Conservation (phyloP, 2,888 invertebrate species). For the Plagodis pulveraria region DNA sequence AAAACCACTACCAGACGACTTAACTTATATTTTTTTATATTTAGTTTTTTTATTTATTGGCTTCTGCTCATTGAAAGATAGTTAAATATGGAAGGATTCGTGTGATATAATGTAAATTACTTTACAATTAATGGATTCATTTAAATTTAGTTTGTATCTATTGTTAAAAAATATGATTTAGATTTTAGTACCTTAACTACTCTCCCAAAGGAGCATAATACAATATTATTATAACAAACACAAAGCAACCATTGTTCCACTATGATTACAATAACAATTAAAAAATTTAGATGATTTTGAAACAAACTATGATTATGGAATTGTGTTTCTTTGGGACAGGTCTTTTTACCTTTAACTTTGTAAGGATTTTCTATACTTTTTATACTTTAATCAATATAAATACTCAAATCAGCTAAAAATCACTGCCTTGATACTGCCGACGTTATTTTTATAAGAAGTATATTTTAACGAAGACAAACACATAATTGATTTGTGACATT, state of each 20-base stretch:
- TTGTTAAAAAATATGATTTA: constrained; percentile 61
- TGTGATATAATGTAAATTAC: constrained; percentile 80
- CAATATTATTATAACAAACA: constrained; percentile 1
- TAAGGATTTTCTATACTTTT: constrained; percentile 47
- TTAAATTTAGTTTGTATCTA: constrained; percentile 52
- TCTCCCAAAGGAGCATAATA: constrained; percentile 72
- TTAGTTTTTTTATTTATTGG: constrained; percentile 60
- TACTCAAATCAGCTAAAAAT: constrained; percentile 69
- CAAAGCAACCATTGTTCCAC: not conserved
- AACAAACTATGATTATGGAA: constrained; percentile 17
- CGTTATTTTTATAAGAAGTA: constrained; percentile 32
- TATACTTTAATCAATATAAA: constrained; percentile 44
- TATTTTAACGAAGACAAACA: constrained; percentile 44
- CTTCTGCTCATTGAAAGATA: constrained; percentile 51
- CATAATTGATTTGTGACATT: constrained; percentile 57
- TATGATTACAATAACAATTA: not conserved
- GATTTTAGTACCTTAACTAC: constrained; percentile 40
- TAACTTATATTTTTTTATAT: constrained; percentile 23
- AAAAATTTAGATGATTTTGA: not conserved
- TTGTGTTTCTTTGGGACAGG: constrained; percentile 73
- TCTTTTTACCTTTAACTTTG: constrained; percentile 44
- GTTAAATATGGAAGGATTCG: constrained; percentile 59
- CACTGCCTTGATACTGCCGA: constrained; percentile 63
- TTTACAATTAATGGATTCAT: constrained; percentile 59
- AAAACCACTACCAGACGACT: constrained; percentile 46